A percentile compares a stretch with the other conserved stretches of the same genome.
phyloP scores from a whole-genome alignment of 2,113 vertebrate genomes.

The Clarias macrocephalus region DNA sequence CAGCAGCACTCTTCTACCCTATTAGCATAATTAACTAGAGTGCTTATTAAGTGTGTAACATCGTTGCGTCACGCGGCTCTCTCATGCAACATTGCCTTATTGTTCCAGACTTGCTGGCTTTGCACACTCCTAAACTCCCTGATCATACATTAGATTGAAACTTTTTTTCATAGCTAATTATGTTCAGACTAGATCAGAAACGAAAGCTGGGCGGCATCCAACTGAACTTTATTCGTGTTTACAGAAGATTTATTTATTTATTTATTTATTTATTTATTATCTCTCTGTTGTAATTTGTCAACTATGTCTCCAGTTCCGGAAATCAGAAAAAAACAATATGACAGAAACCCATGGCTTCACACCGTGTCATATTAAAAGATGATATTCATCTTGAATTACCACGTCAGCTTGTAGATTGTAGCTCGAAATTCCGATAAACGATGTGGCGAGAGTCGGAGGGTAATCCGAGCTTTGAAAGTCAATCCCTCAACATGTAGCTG shows the following conservation, averaged over 20 bases:
- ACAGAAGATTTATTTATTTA: not conserved
- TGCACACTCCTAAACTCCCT: conserved; percentile 10
- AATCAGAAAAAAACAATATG: not conserved
- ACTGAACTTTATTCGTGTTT: not conserved
- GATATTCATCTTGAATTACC: conserved; percentile 33
- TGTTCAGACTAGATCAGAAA: conserved; percentile 15
- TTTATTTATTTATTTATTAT: too few species aligned
- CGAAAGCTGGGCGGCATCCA: not conserved
- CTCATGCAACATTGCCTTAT: conserved; percentile 30
- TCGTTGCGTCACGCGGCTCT: conserved; percentile 36
- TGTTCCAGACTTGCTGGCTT: conserved; percentile 15
- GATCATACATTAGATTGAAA: conserved; percentile 4
- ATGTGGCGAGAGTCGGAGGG: conserved; percentile 26
- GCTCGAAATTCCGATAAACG: conserved; percentile 47
- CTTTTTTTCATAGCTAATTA: conserved; percentile 36
- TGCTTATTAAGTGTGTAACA: conserved; percentile 52
- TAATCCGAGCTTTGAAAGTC: conserved; percentile 51
- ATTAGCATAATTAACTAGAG: conserved; percentile 54
- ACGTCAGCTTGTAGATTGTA: conserved; percentile 35
- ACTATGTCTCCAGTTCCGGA: not conserved
- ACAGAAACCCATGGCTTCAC: conserved; percentile 6
- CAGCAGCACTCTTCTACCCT: conserved; percentile 29
- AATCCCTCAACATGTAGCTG: conserved; percentile 43
- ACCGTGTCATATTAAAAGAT: conserved; percentile 42
- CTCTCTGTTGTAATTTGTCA: not conserved